Evolutionary conservation across 2,797 vertebrate genomes (phyloP).

Genomic region (Microctenopoma lineatum): DNA sequence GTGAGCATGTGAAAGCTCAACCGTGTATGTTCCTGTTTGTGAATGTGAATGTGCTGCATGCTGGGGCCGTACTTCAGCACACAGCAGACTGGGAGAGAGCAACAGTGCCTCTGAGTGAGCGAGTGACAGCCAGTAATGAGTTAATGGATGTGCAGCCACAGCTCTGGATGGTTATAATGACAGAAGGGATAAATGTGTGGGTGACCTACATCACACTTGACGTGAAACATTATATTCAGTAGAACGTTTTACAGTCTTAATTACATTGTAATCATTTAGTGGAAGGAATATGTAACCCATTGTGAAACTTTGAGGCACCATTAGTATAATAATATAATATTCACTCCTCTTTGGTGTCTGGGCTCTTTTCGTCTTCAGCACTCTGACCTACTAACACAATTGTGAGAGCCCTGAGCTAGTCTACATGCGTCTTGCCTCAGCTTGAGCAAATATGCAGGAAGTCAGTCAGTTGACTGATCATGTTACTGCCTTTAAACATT

Average conservation of each 20-base stretch:
- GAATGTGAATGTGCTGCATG: too few relatives aligned
- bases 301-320: too few relatives aligned
- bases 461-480: slow-evolving; percentile 33
- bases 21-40: too few relatives aligned
- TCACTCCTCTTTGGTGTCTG: neutral
- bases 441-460: slow-evolving; percentile 18
- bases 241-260: neutral
- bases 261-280: neutral
- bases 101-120: slow-evolving; percentile 35
- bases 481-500: slow-evolving; percentile 10
- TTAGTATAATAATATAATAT: too few relatives aligned
- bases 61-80: slow-evolving; percentile 1
- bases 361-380: neutral
- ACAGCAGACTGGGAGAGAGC: neutral
- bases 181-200: neutral
- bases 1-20: neutral
- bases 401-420: neutral
- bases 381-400: neutral
- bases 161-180: neutral
- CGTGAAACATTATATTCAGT: neutral
- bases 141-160: slow-evolving; percentile 16
- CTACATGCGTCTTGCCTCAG: slow-evolving; percentile 15
- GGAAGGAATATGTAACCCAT: too few relatives aligned
- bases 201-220: neutral
- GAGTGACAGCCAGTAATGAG: slow-evolving; percentile 10